A percentile compares a stretch with the other conserved stretches of the same genome.
These are phyloP conservation scores for Euthynnus affinis DNA, from an alignment of 2,797 vertebrate genomes.

Conservation along the genomic window DNA sequence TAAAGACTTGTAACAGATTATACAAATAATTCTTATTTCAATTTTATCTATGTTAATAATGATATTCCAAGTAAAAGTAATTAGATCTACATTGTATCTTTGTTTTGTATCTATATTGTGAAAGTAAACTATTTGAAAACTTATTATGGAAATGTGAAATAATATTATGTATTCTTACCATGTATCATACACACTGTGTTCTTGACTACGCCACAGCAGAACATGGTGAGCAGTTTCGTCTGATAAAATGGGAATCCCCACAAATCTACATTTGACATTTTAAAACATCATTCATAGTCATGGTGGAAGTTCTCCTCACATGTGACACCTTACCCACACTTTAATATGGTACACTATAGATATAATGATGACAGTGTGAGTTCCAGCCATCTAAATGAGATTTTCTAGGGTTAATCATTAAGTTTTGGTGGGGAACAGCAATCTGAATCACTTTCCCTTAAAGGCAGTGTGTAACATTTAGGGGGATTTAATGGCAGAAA, in stretches of 20 bases:
- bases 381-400: neutral
- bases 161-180: neutral
- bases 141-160: constrained; percentile 6
- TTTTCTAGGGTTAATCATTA: neutral
- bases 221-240: neutral
- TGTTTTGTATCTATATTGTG: too few species aligned
- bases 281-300: neutral
- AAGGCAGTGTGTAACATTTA: too few species aligned
- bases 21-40: neutral
- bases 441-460: neutral
- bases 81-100: neutral
- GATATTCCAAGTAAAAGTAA: neutral
- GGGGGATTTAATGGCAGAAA: too few species aligned
- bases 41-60: neutral
- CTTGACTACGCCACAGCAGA: neutral
- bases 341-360: neutral
- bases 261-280: constrained; percentile 24
- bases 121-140: neutral
- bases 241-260: constrained; percentile 33
- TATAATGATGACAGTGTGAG: neutral
- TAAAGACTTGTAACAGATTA: neutral
- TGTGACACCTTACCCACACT: neutral
- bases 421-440: neutral
- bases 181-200: neutral
- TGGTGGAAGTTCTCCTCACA: neutral